Evolutionary conservation across 2,113 vertebrate species (phyloP), one percentile per base, ranked within the genome.

Genomic region (Jaculus jaculus): DNA sequence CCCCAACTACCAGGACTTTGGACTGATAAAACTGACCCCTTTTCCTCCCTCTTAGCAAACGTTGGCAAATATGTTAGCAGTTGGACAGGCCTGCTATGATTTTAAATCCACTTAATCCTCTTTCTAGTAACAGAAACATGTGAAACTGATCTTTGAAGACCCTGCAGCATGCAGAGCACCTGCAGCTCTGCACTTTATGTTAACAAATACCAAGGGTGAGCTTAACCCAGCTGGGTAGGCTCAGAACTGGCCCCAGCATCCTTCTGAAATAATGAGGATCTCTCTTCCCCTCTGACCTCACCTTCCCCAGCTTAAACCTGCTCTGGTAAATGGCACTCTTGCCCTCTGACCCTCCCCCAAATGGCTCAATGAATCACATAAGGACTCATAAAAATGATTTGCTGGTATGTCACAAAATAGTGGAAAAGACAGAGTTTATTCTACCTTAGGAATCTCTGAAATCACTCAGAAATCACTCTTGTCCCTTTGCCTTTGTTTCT

Each of bases 81-180:
- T 82, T 2, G 0, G 89, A 95, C 95, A 0, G n/a, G 95, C 39
- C 92, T 88, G 77, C 97, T 96, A 89, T 47, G 96, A 94, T 98
- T 97, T 97, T 97, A 98, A 98, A 98, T 97, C 97, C 96, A 96
- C 98, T 97, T 98, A 98, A 98, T 98, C 97, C 97, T 97, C 96
- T 97, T 98, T 98, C 98, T 97, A 91, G 97, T 66, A 97, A 97
- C 96, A 97, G 98, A 96, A 98, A 97, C 95, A 97, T 97, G 97
- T 96, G 95, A 94, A 96, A 93, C 94, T 95, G 97, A 98, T 97
- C 98, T 98, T 97, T 97, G 97, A 97, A 97, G 97, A 95, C 91
- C 97, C 97, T 96, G 97, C 96, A 65, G 63, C 18, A 75, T 8
- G 5, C 87, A 91, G 97, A 97, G 97, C 98, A 98, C 98, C 98